A percentile compares a stretch with the other conserved stretches of the same genome.
Conservation (phyloP, 2,113 vertebrate species). For the Cebus imitator region DNA sequence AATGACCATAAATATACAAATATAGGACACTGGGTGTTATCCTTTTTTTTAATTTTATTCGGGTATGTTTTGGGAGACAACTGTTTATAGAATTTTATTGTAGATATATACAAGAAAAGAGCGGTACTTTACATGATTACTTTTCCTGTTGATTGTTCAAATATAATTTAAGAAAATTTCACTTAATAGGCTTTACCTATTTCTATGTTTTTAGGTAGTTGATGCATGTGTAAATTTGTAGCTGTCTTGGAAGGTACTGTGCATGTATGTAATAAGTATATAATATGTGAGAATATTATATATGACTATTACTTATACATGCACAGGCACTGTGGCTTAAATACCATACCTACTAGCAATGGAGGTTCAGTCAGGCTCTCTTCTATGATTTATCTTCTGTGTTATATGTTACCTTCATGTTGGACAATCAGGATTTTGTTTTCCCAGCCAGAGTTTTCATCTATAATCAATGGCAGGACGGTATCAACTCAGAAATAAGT, state of each 20-base stretch:
- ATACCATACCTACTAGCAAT: constrained; percentile 82
- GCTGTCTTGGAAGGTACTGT: constrained; percentile 84
- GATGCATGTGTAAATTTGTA: constrained; percentile 88
- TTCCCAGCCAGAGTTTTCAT: constrained; percentile 78
- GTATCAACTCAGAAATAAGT: constrained; percentile 73
- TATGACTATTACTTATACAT: constrained; percentile 77
- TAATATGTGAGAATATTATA: constrained; percentile 80
- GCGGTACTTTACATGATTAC: constrained; percentile 96
- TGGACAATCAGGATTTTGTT: constrained; percentile 82
- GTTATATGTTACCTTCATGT: constrained; percentile 81
- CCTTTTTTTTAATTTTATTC: constrained; percentile 83
- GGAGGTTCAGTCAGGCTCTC: constrained; percentile 75
- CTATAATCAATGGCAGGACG: constrained; percentile 72
- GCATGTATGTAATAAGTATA: constrained; percentile 85
- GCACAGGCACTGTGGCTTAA: constrained; percentile 82
- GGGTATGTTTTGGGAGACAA: constrained; percentile 85
- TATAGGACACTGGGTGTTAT: constrained; percentile 87
- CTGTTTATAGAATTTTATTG: constrained; percentile 94
- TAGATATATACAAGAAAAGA: constrained; percentile 95
- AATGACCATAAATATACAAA: constrained; percentile 86
- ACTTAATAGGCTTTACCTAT: constrained; percentile 89
- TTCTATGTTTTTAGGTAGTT: constrained; percentile 93
- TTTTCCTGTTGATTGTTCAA: constrained; percentile 95
- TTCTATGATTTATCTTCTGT: constrained; percentile 78
- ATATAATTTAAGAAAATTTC: constrained; percentile 97